phyloP scores from a whole-genome alignment of 2,113 vertebrate genomes.

The Petrocephalus zakoni region DNA sequence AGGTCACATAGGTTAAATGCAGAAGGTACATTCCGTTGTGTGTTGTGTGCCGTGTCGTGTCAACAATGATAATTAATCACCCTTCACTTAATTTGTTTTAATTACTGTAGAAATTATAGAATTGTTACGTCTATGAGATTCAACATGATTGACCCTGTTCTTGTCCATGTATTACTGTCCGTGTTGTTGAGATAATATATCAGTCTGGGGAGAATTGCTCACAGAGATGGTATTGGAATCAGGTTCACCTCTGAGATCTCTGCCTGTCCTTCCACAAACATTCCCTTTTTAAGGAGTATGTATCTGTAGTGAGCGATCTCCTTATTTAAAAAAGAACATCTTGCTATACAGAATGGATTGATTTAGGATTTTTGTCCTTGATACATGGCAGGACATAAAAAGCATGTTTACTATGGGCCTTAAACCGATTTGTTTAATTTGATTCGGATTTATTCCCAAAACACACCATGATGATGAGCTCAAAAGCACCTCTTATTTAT shows the following conservation, averaged over 20 bases:
- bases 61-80: no score
- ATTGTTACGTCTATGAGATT: neutral
- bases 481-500: neutral
- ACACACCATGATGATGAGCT: neutral
- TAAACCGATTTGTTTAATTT: neutral
- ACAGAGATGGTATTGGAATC: no score
- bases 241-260: no score
- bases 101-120: neutral
- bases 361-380: neutral
- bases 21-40: no score
- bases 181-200: neutral
- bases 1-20: no score
- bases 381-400: neutral
- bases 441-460: neutral
- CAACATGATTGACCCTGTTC: neutral
- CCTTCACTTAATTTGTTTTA: no score
- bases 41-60: no score
- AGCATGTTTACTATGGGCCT: neutral
- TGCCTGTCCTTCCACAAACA: neutral
- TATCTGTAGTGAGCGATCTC: neutral
- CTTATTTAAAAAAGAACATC: neutral
- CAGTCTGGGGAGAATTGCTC: neutral
- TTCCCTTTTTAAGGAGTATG: neutral
- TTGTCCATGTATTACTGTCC: neutral
- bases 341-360: neutral